A percentile compares a stretch with the other conserved stretches of the same genome.
phyloP scores from a whole-genome alignment of 2,113 vertebrate genomes.

The Etheostoma cragini region DNA sequence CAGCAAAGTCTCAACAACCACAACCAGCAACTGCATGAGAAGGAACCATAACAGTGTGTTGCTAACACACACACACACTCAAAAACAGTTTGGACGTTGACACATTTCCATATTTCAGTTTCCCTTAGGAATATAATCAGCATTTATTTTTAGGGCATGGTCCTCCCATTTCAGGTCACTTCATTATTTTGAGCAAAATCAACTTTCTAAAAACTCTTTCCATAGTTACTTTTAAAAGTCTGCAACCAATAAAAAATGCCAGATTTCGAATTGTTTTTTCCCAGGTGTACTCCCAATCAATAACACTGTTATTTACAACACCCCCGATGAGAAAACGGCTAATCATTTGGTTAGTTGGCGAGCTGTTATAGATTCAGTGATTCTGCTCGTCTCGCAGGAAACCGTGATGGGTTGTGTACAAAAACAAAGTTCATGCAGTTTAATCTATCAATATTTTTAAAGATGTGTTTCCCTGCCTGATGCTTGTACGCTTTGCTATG shows the following conservation, averaged over 20 bases:
- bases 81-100: constrained; percentile 7
- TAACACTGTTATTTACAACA: background rate
- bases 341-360: background rate
- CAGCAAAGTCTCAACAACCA: constrained; percentile 45
- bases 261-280: background rate
- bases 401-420: background rate
- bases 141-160: background rate
- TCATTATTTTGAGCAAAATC: background rate
- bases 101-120: constrained; percentile 8
- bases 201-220: constrained; percentile 1
- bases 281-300: background rate
- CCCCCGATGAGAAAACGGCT: background rate
- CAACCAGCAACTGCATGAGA: constrained; percentile 61
- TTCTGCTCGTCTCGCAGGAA: constrained; percentile 10
- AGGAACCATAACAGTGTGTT: constrained; percentile 5
- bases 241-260: background rate
- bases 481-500: background rate
- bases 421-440: constrained; percentile 22
- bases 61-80: background rate
- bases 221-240: background rate
- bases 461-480: background rate
- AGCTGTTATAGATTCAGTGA: background rate
- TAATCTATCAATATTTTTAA: background rate
- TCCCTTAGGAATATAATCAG: background rate
- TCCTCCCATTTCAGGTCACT: constrained; percentile 15